phyloP scores from a whole-genome alignment of 2,888 invertebrate genomes.

The Zaprionus lineosus region DNA sequence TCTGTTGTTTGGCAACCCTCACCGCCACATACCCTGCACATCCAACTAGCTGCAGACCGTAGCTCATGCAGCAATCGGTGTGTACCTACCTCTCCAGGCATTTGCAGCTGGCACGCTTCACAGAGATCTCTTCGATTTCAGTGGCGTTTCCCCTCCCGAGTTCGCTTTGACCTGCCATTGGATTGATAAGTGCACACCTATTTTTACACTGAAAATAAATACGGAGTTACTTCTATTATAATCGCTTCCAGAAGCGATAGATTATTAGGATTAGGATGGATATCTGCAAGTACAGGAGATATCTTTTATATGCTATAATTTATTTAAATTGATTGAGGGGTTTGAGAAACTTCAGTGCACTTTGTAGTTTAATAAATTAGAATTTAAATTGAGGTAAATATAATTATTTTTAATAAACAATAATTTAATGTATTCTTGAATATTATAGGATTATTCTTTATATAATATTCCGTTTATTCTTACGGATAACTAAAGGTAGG shows the following conservation, averaged over 20 bases:
- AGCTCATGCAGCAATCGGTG: slow-evolving; percentile 28
- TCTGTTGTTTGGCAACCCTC: slow-evolving; percentile 5
- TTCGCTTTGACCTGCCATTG: slow-evolving; percentile 59
- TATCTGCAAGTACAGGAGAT: no score
- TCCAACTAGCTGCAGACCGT: background rate
- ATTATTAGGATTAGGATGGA: background rate
- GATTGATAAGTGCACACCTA: slow-evolving; percentile 54
- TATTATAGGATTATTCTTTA: no score
- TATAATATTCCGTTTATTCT: no score
- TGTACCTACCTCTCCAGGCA: slow-evolving; percentile 3
- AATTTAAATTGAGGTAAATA: no score
- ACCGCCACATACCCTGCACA: slow-evolving; percentile 8
- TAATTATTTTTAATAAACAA: no score
- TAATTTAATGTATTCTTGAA: no score
- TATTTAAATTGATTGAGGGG: no score
- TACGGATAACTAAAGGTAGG: no score
- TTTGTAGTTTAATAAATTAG: no score
- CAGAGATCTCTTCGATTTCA: slow-evolving; percentile 57
- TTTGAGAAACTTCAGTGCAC: no score
- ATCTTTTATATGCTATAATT: no score
- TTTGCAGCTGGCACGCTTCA: slow-evolving; percentile 74
- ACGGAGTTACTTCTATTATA: background rate
- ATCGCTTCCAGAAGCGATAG: no score
- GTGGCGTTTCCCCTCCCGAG: slow-evolving; percentile 25
- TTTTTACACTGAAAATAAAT: slow-evolving; percentile 38